Conservation (phyloP, 2,888 invertebrate genomes). For the Nomada ferruginata region DNA sequence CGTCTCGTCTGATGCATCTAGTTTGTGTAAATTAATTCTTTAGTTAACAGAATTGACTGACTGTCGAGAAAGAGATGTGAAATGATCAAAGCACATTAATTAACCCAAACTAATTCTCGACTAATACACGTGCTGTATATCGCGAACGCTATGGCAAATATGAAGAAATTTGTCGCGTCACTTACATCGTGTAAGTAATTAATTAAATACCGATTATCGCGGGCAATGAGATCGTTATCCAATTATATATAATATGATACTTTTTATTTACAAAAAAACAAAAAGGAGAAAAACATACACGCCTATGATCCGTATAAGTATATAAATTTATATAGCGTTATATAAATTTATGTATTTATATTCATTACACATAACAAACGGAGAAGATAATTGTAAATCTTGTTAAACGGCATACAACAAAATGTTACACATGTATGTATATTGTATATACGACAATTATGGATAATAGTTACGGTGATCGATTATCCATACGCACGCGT, state of each 20-base stretch:
- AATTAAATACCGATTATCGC: conserved; percentile 48
- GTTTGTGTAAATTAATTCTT: conserved; percentile 71
- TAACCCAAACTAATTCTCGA: conserved; percentile 72
- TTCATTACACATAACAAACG: conserved; percentile 25
- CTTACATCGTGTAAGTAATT: conserved; percentile 36
- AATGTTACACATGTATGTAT: conserved; percentile 63
- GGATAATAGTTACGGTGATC: conserved; percentile 44
- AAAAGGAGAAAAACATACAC: conserved; percentile 26
- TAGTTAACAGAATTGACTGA: conserved; percentile 46
- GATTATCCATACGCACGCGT: conserved; percentile 31
- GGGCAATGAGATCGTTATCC: conserved; percentile 41
- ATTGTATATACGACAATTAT: conserved; percentile 61
- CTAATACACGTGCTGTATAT: conserved; percentile 63
- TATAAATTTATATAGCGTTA: conserved; percentile 44
- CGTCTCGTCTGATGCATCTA: conserved; percentile 62
- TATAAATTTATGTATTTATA: conserved; percentile 43
- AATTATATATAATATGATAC: conserved; percentile 38
- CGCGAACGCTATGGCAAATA: conserved; percentile 14
- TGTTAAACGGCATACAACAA: conserved; percentile 73
- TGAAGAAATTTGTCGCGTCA: conserved; percentile 29
- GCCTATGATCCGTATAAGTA: conserved; percentile 53
- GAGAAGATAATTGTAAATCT: conserved; percentile 73
- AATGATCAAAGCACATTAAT: conserved; percentile 57
- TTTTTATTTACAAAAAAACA: conserved; percentile 42
- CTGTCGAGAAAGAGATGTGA: conserved; percentile 31